Evolutionary conservation across 2,113 vertebrate genomes (phyloP), one percentile per base, ranked within the genome.

Genomic region (Argyrosomus japonicus): DNA sequence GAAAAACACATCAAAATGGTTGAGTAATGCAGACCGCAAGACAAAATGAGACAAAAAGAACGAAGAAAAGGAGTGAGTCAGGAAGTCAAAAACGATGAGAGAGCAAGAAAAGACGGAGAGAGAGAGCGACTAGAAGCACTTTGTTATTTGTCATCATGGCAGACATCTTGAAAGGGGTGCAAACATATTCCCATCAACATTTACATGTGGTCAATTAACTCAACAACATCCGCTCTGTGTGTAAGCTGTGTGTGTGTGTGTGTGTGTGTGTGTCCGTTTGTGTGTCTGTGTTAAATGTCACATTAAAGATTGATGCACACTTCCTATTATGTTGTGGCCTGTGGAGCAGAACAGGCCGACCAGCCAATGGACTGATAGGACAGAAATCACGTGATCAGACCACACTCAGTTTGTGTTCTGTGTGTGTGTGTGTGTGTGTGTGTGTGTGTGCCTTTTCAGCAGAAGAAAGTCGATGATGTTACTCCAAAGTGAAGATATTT

Each of bases 251-350:
- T 29, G 43, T 27, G 18, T 27, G 72, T 68, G 75, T 74, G 76
- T 79, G 79, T 54, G 23, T 40, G 45, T 23, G 21, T 62, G 29
- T 74, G 68, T 58, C 21, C 47, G 36, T 71, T 68, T 61, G 72
- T 85, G 29, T 73, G 56, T 64, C 7, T 79, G 56, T 32, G 68
- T 63, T 90, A 87, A 92, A 92, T 92, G 90, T 89, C 87, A 90
- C 87, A 90, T 94, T 87, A 94, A 94, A 93, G 85, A 93, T 94
- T 93, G 87, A 94, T 91, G 84, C 86, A 64, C 88, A 86, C 86
- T 88, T 93, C 91, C 90, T 90, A 88, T 92, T 89, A 84, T 91
- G 82, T 77, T 87, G 86, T 73, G 71, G 36, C 88, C 87, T 82
- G 84, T 90, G 85, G 90, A 85, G 89, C 56, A 48, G 69, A 83